A percentile compares a stretch with the other conserved stretches of the same genome.
Evolutionary conservation across 2,113 vertebrate genomes (phyloP).

Genomic region (Onychorhynchus coronatus): DNA sequence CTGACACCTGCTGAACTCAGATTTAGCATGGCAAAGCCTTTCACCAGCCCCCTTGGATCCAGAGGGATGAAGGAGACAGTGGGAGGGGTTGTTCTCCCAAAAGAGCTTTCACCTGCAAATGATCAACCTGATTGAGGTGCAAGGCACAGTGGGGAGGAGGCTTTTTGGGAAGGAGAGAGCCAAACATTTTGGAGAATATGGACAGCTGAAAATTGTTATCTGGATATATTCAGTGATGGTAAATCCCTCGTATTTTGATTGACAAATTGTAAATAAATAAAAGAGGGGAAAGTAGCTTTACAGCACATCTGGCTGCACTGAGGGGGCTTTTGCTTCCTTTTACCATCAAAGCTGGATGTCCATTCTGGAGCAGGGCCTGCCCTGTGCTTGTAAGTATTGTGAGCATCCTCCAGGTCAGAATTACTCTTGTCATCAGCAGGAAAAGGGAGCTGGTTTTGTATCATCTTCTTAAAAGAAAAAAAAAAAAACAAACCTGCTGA

Average conservation of each 20-base stretch:
- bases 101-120: neutral
- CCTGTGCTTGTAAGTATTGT: neutral
- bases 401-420: neutral
- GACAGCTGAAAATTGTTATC: neutral
- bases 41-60: neutral
- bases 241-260: neutral
- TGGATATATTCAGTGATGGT: neutral
- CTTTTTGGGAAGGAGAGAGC: neutral
- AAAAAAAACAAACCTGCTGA: too few species aligned
- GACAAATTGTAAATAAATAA: neutral
- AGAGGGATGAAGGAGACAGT: neutral
- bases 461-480: neutral
- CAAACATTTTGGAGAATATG: neutral
- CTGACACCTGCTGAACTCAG: neutral
- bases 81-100: neutral
- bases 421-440: neutral
- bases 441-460: neutral
- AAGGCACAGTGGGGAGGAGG: neutral
- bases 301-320: neutral
- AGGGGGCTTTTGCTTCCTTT: neutral
- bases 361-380: neutral
- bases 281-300: neutral
- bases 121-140: neutral
- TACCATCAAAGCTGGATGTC: neutral
- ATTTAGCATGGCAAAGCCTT: neutral